phyloP scores from a whole-genome alignment of 2,888 invertebrate genomes.

The Microctonus aethiopoides region DNA sequence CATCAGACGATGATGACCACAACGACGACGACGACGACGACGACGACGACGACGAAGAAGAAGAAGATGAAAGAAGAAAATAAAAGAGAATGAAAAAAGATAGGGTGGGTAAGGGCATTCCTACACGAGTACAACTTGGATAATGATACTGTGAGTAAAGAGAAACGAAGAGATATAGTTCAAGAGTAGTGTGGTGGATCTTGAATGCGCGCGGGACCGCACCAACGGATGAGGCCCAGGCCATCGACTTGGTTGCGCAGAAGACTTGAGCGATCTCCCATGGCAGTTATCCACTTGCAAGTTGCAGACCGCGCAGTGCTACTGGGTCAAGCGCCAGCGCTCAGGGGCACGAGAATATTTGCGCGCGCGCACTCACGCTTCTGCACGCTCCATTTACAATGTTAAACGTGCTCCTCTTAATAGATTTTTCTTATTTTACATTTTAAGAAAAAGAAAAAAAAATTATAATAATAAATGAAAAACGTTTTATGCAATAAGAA shows the following conservation, averaged over 20 bases:
- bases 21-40: constrained; percentile 25
- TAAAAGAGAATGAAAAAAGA: constrained; percentile 9
- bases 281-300: constrained; percentile 60
- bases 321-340: constrained; percentile 58
- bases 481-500: not conserved
- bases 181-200: constrained; percentile 22
- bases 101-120: constrained; percentile 47
- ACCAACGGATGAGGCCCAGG: constrained; percentile 28
- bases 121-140: constrained; percentile 51
- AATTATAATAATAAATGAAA: not conserved
- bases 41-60: constrained; percentile 27
- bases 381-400: constrained; percentile 18
- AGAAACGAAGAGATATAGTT: constrained; percentile 35
- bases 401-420: not conserved
- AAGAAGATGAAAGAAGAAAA: constrained; percentile 14
- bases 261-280: constrained; percentile 52
- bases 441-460: not conserved
- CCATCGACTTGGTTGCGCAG: constrained; percentile 37
- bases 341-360: constrained; percentile 54
- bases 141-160: constrained; percentile 54
- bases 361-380: constrained; percentile 36
- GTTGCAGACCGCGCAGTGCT: constrained; percentile 50
- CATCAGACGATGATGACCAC: not conserved
- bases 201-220: constrained; percentile 5
- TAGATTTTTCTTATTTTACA: not conserved